Percentiles rank a stretch among this genome's conserved stretches.
phyloP scores from a whole-genome alignment of 2,888 invertebrate genomes.

The Torymus texanus region DNA sequence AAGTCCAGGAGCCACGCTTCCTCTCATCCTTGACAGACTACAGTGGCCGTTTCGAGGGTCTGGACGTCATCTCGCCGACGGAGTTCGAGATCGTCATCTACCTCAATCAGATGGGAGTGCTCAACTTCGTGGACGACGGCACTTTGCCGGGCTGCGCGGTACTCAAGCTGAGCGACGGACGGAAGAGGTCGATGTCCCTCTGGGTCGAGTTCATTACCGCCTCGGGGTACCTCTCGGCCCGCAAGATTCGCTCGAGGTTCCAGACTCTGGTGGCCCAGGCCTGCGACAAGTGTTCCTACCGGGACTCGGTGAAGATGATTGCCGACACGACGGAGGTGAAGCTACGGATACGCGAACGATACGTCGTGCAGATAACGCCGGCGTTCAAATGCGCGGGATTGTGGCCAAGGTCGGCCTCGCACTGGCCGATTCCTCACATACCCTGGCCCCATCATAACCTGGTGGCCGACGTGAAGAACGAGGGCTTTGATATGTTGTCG shows the following conservation, averaged over 20 bases:
- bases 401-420: constrained; percentile 95
- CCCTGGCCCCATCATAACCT: constrained; percentile 95
- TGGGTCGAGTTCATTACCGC: constrained; percentile 99
- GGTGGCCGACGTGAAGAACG: constrained; percentile 94
- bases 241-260: constrained; percentile 95
- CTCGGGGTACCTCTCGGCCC: constrained; percentile 93
- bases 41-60: constrained; percentile 94
- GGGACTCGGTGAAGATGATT: constrained; percentile 95
- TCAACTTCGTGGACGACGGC: constrained; percentile 98
- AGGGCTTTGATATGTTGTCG: constrained; percentile 94
- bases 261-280: constrained; percentile 92
- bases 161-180: constrained; percentile 93
- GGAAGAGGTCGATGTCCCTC: constrained; percentile 96
- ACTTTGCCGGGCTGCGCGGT: constrained; percentile 95
- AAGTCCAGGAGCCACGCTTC: constrained; percentile 94
- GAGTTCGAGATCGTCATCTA: constrained; percentile 97
- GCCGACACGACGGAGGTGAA: constrained; percentile 96
- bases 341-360: constrained; percentile 90
- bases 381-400: constrained; percentile 95
- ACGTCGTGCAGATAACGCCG: constrained; percentile 94
- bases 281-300: constrained; percentile 93
- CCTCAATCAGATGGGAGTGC: constrained; percentile 97
- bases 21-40: constrained; percentile 93
- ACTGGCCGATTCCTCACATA: constrained; percentile 93
- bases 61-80: constrained; percentile 92